These are phyloP conservation scores for Diadophis punctatus DNA, from an alignment of 2,113 vertebrate species.

Conservation along the genomic window DNA sequence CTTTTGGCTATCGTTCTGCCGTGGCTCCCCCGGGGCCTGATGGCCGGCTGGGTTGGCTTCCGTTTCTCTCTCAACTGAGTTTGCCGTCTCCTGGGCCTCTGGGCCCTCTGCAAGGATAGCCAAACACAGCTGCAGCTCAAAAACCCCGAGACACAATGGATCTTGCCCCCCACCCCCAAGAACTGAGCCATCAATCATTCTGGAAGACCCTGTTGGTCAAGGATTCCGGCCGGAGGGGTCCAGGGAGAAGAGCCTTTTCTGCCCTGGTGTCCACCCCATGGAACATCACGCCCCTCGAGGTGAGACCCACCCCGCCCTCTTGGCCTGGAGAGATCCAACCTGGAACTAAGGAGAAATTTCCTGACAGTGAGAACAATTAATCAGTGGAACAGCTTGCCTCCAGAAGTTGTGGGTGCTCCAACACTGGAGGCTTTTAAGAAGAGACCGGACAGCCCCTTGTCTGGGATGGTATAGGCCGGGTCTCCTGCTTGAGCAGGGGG, in stretches of 20 bases:
- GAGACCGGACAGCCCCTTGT: too few relatives aligned
- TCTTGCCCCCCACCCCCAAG: fast-evolving
- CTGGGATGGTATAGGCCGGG: too few relatives aligned
- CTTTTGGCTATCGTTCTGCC: conserved; percentile 60
- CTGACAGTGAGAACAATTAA: too few relatives aligned
- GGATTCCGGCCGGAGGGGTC: not conserved
- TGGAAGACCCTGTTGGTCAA: not conserved
- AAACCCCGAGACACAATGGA: not conserved
- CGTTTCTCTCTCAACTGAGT: conserved; percentile 55
- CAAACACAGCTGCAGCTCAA: not conserved
- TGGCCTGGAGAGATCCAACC: not conserved
- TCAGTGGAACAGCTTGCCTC: too few relatives aligned
- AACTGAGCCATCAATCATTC: not conserved
- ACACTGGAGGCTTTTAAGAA: too few relatives aligned
- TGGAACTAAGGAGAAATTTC: too few relatives aligned
- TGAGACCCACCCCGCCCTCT: too few relatives aligned
- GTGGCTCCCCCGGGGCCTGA: conserved; percentile 28
- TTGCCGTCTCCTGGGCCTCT: conserved; percentile 70
- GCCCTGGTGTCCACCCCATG: too few relatives aligned
- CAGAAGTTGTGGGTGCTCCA: too few relatives aligned
- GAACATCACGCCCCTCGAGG: too few relatives aligned
- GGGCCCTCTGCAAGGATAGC: conserved; percentile 72
- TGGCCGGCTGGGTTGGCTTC: conserved; percentile 42
- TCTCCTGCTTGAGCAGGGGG: not conserved
- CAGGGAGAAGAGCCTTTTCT: not conserved